Base-by-base conservation (phyloP, 1,140 invertebrate species). In the Anadara kagoshimensis region DNA sequence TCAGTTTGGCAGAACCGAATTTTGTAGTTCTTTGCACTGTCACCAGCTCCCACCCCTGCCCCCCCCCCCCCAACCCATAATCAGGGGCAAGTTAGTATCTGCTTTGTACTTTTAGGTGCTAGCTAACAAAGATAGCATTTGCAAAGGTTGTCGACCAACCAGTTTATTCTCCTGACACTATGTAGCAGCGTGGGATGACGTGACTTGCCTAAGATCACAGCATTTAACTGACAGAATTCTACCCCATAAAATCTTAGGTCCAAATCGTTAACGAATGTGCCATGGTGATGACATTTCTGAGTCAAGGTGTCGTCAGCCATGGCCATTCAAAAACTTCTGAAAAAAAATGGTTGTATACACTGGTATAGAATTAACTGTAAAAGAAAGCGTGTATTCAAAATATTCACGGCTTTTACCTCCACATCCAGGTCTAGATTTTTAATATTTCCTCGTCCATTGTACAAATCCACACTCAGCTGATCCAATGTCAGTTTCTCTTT, bases 401-500 rank as follows among this genome's bases (percentile, higher is more conserved):
- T 91, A 36, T 36, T 36, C 18, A 24, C n/a, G 47, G 47, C 14
- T 49, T 24, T 14, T 92, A 96, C 95, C 91, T 96, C 93, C 57
- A 95, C 94, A 88, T 97, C 95, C 81, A 98, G 91, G 83, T 92
- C 93, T 83, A 98, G 93, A 87, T 96, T 92, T 82, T 93, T 93
- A 63, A 97, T 94, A 63, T 93, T 93, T 71, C 95, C 95, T 85
- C 93, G 96, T 74, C 96, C 96, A 93, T 96, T 95, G 91, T 94
- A 96, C 41, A 98, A 89, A 90, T 97, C 95, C 36, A 98, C 93
- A 83, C 93, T 95, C 78, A 98, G 91, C 90, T 98, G 96, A 89
- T 97, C 95, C 64, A 96, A 90, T 62, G 94, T 94, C 65, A 98
- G 87, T 89, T 97, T 97, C 87, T 97, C 95, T 88, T 96, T 93